Evolutionary conservation across 2,797 vertebrate species (phyloP).

Genomic region (Pseudopleuronectes americanus): DNA sequence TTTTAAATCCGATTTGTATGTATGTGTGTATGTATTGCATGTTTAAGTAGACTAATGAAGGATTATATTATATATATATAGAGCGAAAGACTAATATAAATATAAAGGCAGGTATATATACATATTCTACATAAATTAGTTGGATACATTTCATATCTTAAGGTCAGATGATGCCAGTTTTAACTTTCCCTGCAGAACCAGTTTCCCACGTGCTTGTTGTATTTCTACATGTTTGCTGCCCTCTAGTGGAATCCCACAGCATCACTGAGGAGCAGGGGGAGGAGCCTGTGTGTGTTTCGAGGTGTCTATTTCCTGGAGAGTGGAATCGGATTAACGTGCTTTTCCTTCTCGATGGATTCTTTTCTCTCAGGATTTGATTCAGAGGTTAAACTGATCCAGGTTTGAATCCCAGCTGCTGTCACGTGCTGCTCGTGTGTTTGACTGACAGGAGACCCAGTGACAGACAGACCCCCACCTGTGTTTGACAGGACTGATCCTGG

Average conservation of each 20-base stretch:
- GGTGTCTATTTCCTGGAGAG: slow-evolving; percentile 35
- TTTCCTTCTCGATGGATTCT: background rate
- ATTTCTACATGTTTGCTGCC: slow-evolving; percentile 51
- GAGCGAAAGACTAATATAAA: too few relatives aligned
- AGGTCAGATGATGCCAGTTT: too few relatives aligned
- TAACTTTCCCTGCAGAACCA: too few relatives aligned
- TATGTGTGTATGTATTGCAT: too few relatives aligned
- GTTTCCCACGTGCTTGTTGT: too few relatives aligned
- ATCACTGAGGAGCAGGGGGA: slow-evolving; percentile 1
- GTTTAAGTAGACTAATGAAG: too few relatives aligned
- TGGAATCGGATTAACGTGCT: background rate
- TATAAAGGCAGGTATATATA: too few relatives aligned
- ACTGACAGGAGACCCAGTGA: background rate
- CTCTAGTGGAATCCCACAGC: slow-evolving; percentile 49
- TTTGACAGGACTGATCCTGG: slow-evolving; percentile 51
- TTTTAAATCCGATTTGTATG: too few relatives aligned
- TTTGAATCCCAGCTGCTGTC: background rate
- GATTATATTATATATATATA: too few relatives aligned
- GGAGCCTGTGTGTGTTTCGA: background rate
- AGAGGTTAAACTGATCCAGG: background rate
- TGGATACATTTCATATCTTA: too few relatives aligned
- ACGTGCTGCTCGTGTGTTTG: background rate
- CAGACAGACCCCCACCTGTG: slow-evolving; percentile 44
- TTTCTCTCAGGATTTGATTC: background rate
- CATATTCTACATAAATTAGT: too few relatives aligned